phyloP scores from a whole-genome alignment of 2,888 invertebrate genomes.

The Drosophila subsilvestris region DNA sequence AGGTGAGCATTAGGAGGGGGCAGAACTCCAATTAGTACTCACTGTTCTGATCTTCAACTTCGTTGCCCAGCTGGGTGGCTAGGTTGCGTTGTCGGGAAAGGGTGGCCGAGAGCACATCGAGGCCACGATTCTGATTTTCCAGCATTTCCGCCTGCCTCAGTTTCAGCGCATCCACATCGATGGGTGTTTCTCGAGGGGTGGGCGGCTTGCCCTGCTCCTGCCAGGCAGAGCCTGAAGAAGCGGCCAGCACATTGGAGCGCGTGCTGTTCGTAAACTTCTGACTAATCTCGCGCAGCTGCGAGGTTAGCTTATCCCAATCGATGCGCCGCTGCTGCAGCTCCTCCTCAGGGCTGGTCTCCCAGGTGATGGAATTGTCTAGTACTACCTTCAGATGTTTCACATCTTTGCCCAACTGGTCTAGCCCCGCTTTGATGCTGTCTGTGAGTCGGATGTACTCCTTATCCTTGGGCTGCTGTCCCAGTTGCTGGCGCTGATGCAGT shows the following conservation, averaged over 20 bases:
- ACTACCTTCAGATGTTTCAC: slow-evolving; percentile 86
- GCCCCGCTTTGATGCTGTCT: slow-evolving; percentile 86
- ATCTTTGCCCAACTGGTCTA: slow-evolving; percentile 87
- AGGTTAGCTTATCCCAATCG: slow-evolving; percentile 87
- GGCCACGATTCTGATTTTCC: slow-evolving; percentile 90
- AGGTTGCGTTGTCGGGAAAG: slow-evolving; percentile 91
- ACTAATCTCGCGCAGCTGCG: slow-evolving; percentile 86
- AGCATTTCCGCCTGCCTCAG: slow-evolving; percentile 86
- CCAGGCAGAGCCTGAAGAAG: slow-evolving; percentile 45
- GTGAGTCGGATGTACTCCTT: slow-evolving; percentile 86
- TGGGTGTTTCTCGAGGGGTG: slow-evolving; percentile 82
- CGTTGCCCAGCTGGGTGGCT: slow-evolving; percentile 89
- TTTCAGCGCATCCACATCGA: slow-evolving; percentile 85
- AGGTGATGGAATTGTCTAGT: slow-evolving; percentile 84
- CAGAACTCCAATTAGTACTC: slow-evolving; percentile 50
- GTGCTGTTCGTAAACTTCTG: slow-evolving; percentile 72
- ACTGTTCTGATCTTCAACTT: slow-evolving; percentile 92
- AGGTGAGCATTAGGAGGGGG: not conserved
- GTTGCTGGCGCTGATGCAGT: slow-evolving; percentile 86
- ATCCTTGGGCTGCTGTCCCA: slow-evolving; percentile 83
- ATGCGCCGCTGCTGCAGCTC: slow-evolving; percentile 87
- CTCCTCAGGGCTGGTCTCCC: slow-evolving; percentile 76
- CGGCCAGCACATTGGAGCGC: slow-evolving; percentile 59
- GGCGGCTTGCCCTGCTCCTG: slow-evolving; percentile 30
- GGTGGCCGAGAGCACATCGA: slow-evolving; percentile 90